These are phyloP conservation scores for Drosophila mimica DNA, from an alignment of 2,888 invertebrate species.

Conservation along the genomic window DNA sequence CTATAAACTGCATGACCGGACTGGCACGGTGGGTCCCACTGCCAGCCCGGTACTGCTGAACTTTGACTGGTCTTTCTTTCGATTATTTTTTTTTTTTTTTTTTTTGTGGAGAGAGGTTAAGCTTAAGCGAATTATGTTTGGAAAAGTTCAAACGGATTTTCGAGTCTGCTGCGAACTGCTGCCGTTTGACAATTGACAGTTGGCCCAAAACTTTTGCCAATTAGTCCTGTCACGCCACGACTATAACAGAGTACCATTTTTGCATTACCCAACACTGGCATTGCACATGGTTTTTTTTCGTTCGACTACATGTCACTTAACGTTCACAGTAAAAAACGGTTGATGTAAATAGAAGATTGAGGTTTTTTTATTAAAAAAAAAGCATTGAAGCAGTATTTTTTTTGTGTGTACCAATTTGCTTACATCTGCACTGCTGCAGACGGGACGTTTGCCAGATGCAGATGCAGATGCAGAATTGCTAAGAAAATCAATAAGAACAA, in stretches of 20 bases:
- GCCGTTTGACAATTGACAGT: constrained; percentile 72
- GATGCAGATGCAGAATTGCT: constrained; percentile 7
- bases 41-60: constrained; percentile 4
- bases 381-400: neutral
- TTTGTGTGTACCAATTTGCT: neutral
- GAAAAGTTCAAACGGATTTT: constrained; percentile 63
- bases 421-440: neutral
- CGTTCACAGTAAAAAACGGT: neutral
- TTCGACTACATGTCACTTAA: constrained; percentile 35
- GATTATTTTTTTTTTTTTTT: neutral
- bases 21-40: constrained; percentile 13
- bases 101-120: neutral
- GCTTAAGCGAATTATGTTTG: constrained; percentile 65
- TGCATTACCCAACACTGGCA: constrained; percentile 15
- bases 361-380: neutral
- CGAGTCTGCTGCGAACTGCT: constrained; percentile 39
- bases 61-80: constrained; percentile 1
- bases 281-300: neutral
- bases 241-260: constrained; percentile 1
- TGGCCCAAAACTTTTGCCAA: constrained; percentile 63
- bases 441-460: neutral
- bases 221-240: constrained; percentile 52
- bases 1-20: constrained; percentile 59
- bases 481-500: constrained; percentile 16
- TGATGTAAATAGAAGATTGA: neutral